Evolutionary conservation across 2,888 invertebrate genomes (phyloP), one percentile per base, ranked within the genome.

Genomic region (Chymomyza procnemis): DNA sequence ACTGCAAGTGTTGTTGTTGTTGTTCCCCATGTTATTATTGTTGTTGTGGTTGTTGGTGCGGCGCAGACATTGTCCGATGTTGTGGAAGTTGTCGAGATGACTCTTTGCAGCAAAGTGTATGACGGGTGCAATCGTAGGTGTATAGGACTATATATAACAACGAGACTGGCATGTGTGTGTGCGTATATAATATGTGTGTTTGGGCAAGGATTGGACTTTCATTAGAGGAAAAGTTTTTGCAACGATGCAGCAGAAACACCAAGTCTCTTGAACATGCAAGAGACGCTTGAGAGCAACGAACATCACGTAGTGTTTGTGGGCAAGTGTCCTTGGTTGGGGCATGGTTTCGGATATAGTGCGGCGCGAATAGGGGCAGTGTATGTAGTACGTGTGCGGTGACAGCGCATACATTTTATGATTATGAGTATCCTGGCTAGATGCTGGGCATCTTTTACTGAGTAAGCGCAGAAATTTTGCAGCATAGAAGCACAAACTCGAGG

Each of bases 331-430:
- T 41, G 34, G n/a, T 12, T 2, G 1, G 16, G 26, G 12, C 41
- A 4, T 6, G 12, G 21, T 9, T 0, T 0, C 34, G 34, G 12
- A 12, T 3, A 12, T 12, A 12, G 30, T n/a, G 5, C 34, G 0
- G 14, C 12, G 5, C n/a, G 1, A n/a, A n/a, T 6, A 9, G 16
- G 16, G 56, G 21, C n/a, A n/a, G n/a, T n/a, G n/a, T 30, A 34
- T 22, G 14, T 46, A 55, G 22, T 21, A 21, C 41, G 59, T 47
- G 54, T 16, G 12, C 70, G 83, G 70, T 75, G 82, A 85, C 87
- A 82, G 85, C 68, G 80, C 68, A 75, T 77, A 83, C 75, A 84
- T 86, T 84, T 84, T 80, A 84, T 76, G 88, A 80, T 87, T 84
- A 84, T 88, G 87, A 80, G 75, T 71, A 70, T 59, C 60, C 70